Base-by-base conservation (phyloP, 2,113 vertebrate genomes). In the Eretmochelys imbricata region DNA sequence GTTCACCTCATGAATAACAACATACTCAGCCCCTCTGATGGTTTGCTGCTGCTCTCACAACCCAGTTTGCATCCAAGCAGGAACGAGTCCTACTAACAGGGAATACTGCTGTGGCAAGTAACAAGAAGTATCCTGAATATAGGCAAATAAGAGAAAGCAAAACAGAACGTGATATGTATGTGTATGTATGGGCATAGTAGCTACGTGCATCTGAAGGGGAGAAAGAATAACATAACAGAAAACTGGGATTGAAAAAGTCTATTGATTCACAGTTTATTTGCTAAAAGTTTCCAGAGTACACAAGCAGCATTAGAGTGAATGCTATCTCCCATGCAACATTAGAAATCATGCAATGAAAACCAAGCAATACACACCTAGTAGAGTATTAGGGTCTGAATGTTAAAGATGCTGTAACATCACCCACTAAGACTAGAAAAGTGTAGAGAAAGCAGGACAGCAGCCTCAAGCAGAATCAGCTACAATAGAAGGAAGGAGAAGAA, bases 331-430 rank as follows among this genome's bases (percentile, higher is more conserved):
- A 94, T 94, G 97, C 96, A 8, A 11, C 31, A 57, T 1, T 8
- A 10, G 87, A 89, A 92, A 84, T 38, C 97, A 93, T 97, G 96
- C 97, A 96, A 54, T 94, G 89, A 92, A 95, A 95, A 89, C 3
- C 79, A 95, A 93, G 94, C 29, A 54, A 98, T 99, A 99, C 98
- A 99, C 98, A 99, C 99, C 98, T 95, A 98, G 94, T 97, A 95
- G 98, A 96, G 98, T 98, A 95, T 96, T 69, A 53, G 96, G 93
- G 87, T 97, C 97, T 97, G 92, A 94, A 84, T 55, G 98, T 99
- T 99, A 99, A 96, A 98, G 98, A 97, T 98, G 95, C 95, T 96
- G 96, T 97, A 96, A 97, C 99, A 99, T 99, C 98, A 98, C 98
- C 98, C 97, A 91, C 96, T 97, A 97, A 50, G 94, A 84, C 93